Base-by-base conservation (phyloP, 2,888 invertebrate species). In the Creontiades dilutus region DNA sequence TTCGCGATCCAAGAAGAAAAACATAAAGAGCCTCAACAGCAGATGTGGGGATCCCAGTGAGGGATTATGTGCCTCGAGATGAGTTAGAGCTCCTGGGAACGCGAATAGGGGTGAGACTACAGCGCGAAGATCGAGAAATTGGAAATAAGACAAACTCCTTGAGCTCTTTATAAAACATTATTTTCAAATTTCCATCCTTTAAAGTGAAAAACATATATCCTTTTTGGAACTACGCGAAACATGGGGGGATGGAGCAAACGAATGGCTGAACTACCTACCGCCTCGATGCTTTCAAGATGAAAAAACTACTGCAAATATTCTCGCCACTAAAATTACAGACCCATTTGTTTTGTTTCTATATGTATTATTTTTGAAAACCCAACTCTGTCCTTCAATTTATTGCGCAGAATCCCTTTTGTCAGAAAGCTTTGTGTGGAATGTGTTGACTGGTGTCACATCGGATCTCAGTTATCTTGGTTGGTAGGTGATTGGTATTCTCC, bases 11-110 rank as follows among this genome's bases (percentile, higher is more conserved):
- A 46, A 37, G 46, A 78, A 78, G 46, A 78, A 78, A 37, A 14
- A 68, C 68, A 23, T 23, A 52, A 52, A 52, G 52, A 52, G 52
- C 52, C 75, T 14, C 46, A 46, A 37, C 37, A 78, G 78, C 78
- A 78, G 78, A 78, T 52, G 82, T 27, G 52, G 27, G 82, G 82
- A 13, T 82, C 82, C 16, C 82, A 82, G 82, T 82, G 82, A 82
- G 47, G 78, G 78, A 78, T 78, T 19, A 78, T 37, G 78, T 78
- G 46, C 78, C 78, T 82, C 52, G 82, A 23, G 55, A 82, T 82
- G 23, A 82, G 48, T 52, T 52, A 52, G 23, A n/a, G 46, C 75
- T 75, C n/a, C n/a, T 75, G 13, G 28, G n/a, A 9, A 13, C n/a
- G 16, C 19, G 0, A 37, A 46, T 7, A 14, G 37, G 78, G 78